These are phyloP conservation scores for Amniataba percoides DNA, from an alignment of 2,797 vertebrate genomes.

Conservation along the genomic window DNA sequence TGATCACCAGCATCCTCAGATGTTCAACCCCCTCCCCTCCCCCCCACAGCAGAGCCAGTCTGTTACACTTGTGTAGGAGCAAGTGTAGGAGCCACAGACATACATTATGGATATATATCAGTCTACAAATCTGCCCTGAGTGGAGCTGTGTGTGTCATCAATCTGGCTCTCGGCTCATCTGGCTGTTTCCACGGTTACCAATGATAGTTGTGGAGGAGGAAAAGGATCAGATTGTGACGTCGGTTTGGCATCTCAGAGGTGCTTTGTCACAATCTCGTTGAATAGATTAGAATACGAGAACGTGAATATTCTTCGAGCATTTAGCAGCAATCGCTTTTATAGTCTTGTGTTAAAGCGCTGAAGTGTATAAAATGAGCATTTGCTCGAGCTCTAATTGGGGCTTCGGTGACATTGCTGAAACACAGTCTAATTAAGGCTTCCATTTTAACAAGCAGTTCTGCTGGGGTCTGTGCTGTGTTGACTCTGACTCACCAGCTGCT, in stretches of 20 bases:
- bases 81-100: conserved; percentile 35
- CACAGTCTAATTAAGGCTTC: conserved; percentile 75
- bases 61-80: conserved; percentile 37
- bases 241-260: conserved; percentile 49
- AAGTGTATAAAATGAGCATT: conserved; percentile 52
- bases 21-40: conserved; percentile 10
- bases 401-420: conserved; percentile 67
- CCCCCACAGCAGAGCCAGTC: conserved; percentile 1
- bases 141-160: conserved; percentile 66
- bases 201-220: conserved; percentile 71
- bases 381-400: conserved; percentile 62
- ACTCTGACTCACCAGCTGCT: conserved; percentile 74
- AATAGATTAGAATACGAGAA: conserved; percentile 13
- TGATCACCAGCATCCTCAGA: conserved; percentile 41
- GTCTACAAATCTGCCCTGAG: conserved; percentile 54
- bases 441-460: conserved; percentile 76
- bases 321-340: conserved; percentile 16
- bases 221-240: conserved; percentile 53
- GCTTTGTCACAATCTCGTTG: conserved; percentile 44
- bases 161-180: conserved; percentile 55
- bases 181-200: conserved; percentile 79
- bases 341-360: conserved; percentile 27
- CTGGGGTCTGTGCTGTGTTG: conserved; percentile 58
- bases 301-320: conserved; percentile 27
- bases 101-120: conserved; percentile 58